A percentile compares a stretch with the other conserved stretches of the same genome.
phyloP scores from a whole-genome alignment of 2,113 vertebrate species.

The Paratilapia polleni region DNA sequence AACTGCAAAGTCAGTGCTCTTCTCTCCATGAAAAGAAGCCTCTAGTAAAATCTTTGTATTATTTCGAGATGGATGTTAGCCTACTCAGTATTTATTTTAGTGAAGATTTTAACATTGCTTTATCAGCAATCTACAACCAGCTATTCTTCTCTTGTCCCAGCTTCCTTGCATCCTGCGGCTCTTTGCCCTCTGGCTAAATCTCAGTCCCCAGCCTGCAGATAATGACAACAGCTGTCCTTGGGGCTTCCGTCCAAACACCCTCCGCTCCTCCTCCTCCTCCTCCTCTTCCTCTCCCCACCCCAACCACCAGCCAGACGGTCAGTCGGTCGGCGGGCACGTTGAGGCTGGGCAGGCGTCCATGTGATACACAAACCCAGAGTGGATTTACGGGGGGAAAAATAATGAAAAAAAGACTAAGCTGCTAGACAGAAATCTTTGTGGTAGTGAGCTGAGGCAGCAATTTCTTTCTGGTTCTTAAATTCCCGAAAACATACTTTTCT shows the following conservation, averaged over 20 bases:
- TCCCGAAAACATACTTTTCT: not conserved
- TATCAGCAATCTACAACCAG: not conserved
- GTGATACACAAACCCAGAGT: conserved; percentile 38
- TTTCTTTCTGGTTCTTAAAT: not conserved
- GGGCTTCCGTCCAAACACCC: conserved; percentile 37
- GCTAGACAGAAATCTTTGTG: not conserved
- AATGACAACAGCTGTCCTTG: conserved; percentile 72
- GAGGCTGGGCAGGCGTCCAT: conserved; percentile 62
- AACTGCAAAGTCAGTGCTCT: not conserved
- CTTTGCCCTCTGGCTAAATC: conserved; percentile 47
- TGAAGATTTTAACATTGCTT: not conserved
- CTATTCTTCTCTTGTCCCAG: not conserved
- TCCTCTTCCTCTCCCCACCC: not conserved
- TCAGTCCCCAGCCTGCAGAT: conserved; percentile 43
- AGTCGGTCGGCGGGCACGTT: conserved; percentile 56
- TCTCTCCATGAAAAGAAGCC: not conserved
- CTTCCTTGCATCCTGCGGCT: conserved; percentile 6
- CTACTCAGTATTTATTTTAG: not conserved
- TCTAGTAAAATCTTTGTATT: not conserved
- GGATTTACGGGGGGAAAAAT: conserved; percentile 20
- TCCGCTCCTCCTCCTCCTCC: not conserved
- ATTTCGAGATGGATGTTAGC: not conserved
- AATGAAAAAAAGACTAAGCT: not conserved
- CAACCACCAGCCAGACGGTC: conserved; percentile 56
- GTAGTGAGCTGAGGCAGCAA: not conserved